These are phyloP conservation scores for Zalophus californianus DNA, from an alignment of 2,797 vertebrate genomes.

Conservation along the genomic window DNA sequence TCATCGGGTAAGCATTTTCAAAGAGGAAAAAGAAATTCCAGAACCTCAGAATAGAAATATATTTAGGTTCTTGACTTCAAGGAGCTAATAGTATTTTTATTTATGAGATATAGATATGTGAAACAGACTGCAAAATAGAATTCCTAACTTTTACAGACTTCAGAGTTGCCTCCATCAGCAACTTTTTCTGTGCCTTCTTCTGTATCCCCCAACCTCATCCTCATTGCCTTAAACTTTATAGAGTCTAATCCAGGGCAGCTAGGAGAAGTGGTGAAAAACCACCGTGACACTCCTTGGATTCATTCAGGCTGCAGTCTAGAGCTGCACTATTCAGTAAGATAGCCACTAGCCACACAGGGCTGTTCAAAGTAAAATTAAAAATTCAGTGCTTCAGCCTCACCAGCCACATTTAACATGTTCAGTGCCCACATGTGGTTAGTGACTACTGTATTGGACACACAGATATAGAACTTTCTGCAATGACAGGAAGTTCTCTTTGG, in stretches of 20 bases:
- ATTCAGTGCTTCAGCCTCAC: background rate
- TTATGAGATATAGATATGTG: background rate
- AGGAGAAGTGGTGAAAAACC: background rate
- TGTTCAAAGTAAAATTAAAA: background rate
- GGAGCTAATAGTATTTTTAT: background rate
- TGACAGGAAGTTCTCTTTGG: background rate
- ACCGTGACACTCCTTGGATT: background rate
- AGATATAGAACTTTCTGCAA: background rate
- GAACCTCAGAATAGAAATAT: conserved; percentile 21
- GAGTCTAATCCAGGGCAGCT: background rate
- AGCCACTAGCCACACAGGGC: background rate
- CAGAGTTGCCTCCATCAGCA: background rate
- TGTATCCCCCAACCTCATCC: background rate
- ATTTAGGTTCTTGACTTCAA: conserved; percentile 7
- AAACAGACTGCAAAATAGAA: conserved; percentile 6
- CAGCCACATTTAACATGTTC: background rate
- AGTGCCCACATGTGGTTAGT: background rate
- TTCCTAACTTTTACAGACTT: background rate
- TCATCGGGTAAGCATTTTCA: background rate
- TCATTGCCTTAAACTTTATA: background rate
- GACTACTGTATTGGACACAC: background rate
- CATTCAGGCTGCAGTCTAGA: background rate
- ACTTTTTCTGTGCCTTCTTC: background rate
- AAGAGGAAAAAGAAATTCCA: conserved; percentile 23
- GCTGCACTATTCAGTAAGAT: background rate